Evolutionary conservation across 2,113 vertebrate genomes (phyloP), one percentile per base, ranked within the genome.

Genomic region (Euleptes europaea): DNA sequence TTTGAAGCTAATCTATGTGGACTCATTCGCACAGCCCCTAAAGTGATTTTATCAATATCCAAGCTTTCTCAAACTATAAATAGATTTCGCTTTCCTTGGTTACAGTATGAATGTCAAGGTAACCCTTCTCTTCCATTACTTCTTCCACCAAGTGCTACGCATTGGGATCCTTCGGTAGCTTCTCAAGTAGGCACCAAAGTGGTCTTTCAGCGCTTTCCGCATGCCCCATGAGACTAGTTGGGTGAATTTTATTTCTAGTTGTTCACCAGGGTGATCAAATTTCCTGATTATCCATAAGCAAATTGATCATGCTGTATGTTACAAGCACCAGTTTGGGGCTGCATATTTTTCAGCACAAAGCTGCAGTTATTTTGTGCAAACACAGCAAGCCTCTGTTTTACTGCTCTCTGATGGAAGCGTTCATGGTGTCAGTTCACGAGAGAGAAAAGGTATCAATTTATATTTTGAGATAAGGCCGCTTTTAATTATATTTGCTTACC

Each of bases 281-380:
- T 93, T 92, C 87, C 91, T 92, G 88, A 86, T 89, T 89, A 88
- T 89, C 83, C 82, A 13, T 82, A 75, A 35, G 17, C 66, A 88
- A 90, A 93, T 69, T 91, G 94, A 90, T 93, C 86, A 75, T 87
- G 82, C 17, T 87, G 86, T n/a, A 86, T 75, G 87, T 28, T 60
- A 33, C 0, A 86, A 89, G 76, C 0, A 19, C 91, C 93, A 92
- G 82, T 26, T 31, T 82, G 88, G 17, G 83, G 87, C 84, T 94
- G 90, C 82, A 85, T 93, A 66, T 92, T 92, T 94, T 93, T 93
- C 93, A 94, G 89, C 93, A 81, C 80, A 85, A 85, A 84, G 86
- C 86, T 90, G 92, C 90, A 92, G 88, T 93, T 93, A 93, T 92
- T 95, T 95, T 94, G 89, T 93, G 93, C 92, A 93, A 89, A 91